Base-by-base conservation (phyloP, 2,113 vertebrate species). In the Cacatua alba region DNA sequence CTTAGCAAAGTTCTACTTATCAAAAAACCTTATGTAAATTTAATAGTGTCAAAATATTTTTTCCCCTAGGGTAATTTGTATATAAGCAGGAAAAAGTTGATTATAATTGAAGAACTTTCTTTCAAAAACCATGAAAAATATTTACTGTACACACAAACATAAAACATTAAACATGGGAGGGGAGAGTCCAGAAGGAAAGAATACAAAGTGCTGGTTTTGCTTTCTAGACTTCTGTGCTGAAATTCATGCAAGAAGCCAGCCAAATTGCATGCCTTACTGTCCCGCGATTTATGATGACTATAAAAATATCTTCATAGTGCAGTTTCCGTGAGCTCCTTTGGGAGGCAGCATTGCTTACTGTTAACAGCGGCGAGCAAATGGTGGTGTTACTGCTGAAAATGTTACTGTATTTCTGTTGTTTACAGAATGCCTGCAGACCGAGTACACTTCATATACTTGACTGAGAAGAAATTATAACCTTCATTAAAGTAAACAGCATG, bases 321-420 rank as follows among this genome's bases (percentile, higher is more conserved):
- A 41, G 33, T 91, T 76, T 92, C 65, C 4, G 3, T 7, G 77
- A 86, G 75, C 72, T 90, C 97, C 98, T 97, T 69, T 11, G 74
- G 95, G 94, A 86, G 97, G 97, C 97, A 98, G 97, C 87, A 97
- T 86, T 97, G 97, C 62, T 85, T n/a, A 69, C 69, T 5, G 15
- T 67, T 90, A 77, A 41, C 28, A 49, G 46, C 1, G 31, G 14
- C 6, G 11, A 59, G 60, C 8, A 43, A 82, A 92, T 7, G 59
- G 6, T 13, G 31, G 26, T 43, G n/a, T 31, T 55, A 26, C 8
- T 1, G 78, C 70, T 57, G 39, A 69, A 92, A 76, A 51, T 0
- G 13, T 29, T 49, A 9, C 31, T 9, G 19, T 4, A 24, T 68
- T 79, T 59, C 43, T 57, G 46, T 13, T 57, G 39, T 29, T 89